These are phyloP conservation scores for Masnerella sp. DNA, from an alignment of 2,888 invertebrate genomes.

Conservation along the genomic window DNA sequence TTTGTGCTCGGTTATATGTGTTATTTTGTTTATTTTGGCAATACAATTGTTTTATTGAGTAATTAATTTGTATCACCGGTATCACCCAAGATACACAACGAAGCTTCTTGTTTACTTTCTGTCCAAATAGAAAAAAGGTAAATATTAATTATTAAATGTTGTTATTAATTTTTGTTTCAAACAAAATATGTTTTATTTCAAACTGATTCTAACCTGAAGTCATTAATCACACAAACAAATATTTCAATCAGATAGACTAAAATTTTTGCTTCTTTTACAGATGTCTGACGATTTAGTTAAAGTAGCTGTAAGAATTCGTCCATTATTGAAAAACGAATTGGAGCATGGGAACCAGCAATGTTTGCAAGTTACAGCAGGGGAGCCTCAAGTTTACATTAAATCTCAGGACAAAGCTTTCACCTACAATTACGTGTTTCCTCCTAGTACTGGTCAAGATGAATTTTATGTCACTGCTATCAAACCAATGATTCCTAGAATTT, in stretches of 20 bases:
- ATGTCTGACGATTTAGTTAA: slow-evolving; percentile 79
- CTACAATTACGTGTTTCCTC: slow-evolving; percentile 89
- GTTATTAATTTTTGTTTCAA: too few relatives aligned
- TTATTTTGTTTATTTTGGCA: too few relatives aligned
- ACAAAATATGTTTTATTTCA: too few relatives aligned
- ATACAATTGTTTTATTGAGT: too few relatives aligned
- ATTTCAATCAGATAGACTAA: neutral
- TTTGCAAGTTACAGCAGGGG: slow-evolving; percentile 82
- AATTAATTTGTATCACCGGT: too few relatives aligned
- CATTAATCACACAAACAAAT: neutral
- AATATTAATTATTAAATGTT: too few relatives aligned
- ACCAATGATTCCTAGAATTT: slow-evolving; percentile 85
- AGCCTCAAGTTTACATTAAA: slow-evolving; percentile 85
- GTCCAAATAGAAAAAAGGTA: too few relatives aligned
- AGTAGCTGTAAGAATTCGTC: slow-evolving; percentile 91
- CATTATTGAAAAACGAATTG: slow-evolving; percentile 85
- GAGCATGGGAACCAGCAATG: slow-evolving; percentile 87
- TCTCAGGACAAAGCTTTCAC: slow-evolving; percentile 85
- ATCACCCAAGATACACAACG: too few relatives aligned
- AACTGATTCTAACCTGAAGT: too few relatives aligned
- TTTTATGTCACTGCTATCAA: slow-evolving; percentile 87
- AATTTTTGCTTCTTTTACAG: slow-evolving; percentile 52
- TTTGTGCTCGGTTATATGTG: too few relatives aligned
- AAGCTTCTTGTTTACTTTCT: too few relatives aligned
- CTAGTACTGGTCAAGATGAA: slow-evolving; percentile 83